Evolutionary conservation across 2,888 invertebrate species (phyloP), one percentile per base, ranked within the genome.

Genomic region (Trissolcus japonicus): DNA sequence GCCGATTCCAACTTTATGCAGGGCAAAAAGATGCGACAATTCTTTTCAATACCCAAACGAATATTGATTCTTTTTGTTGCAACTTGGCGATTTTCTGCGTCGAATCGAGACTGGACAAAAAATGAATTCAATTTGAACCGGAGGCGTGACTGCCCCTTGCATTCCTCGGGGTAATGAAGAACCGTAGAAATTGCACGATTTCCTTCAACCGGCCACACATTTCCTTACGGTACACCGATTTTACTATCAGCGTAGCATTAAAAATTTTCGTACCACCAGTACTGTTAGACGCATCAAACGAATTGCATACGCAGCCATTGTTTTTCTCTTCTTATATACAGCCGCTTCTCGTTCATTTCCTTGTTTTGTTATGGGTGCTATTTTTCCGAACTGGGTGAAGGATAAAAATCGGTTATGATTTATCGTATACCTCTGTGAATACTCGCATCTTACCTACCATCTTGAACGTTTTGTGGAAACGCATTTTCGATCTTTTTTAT

Each of bases 181-280:
- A 35, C 35, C 35, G 35, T 35, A 11, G 35, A 35, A 35, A 35
- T 35, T 9, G 59, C 55, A 46, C 76, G 65, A 63, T 69, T 67
- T 69, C 65, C 69, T 76, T 69, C 68, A 60, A 69, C 76, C 65
- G 66, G 69, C 55, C 65, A 54, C 69, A 69, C 60, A 56, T 60
- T 66, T 66, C 41, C 68, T 68, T 69, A 61, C 69, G 65, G 69
- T 76, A 69, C 61, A 65, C 62, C 61, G 16, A 69, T 76, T 76
- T 76, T 76, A 76, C 60, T 66, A 76, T 69, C 75, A 55, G 13
- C 53, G 41, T 17, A 17, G 63, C 65, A 69, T 76, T 65, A 59
- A 3, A 35, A 76, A 60, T 61, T 76, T 69, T 60, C 65, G 67
- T 69, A 65, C 56, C 53, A 0, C 40, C 50, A 48, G 62, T 74